A percentile compares a stretch with the other conserved stretches of the same genome.
These are phyloP conservation scores for Pseudococcus jackbeardsleyi DNA, from an alignment of 2,888 invertebrate genomes.

Conservation along the genomic window DNA sequence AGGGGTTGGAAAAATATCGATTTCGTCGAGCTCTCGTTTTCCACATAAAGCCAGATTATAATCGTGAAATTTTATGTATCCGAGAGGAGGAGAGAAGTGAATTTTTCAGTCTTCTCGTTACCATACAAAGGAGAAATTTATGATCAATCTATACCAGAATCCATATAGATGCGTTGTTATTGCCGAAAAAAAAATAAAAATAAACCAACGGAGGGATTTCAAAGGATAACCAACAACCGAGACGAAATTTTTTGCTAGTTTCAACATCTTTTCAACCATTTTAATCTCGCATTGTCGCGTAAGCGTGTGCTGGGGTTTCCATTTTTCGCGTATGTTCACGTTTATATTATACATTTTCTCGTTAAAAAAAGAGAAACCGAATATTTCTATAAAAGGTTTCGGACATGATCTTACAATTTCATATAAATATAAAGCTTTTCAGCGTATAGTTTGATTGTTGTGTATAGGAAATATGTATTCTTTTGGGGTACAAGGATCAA, in stretches of 20 bases:
- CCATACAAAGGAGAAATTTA: conserved; percentile 23
- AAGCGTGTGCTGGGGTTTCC: not conserved
- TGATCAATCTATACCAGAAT: conserved; percentile 34
- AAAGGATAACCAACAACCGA: conserved; percentile 27
- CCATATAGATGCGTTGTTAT: conserved; percentile 10
- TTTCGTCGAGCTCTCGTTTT: conserved; percentile 5
- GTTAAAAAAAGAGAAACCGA: conserved; percentile 10
- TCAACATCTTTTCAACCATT: conserved; percentile 41
- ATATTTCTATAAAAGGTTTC: conserved; percentile 34
- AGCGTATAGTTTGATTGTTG: conserved; percentile 32
- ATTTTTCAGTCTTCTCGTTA: conserved; percentile 28
- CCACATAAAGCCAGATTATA: conserved; percentile 15
- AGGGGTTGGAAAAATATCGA: conserved; percentile 37
- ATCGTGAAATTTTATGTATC: conserved; percentile 38
- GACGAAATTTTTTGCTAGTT: conserved; percentile 35
- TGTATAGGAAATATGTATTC: not conserved
- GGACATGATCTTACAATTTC: conserved; percentile 39
- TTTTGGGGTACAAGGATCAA: not conserved
- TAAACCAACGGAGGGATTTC: conserved; percentile 25
- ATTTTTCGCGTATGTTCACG: not conserved
- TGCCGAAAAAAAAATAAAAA: conserved; percentile 40
- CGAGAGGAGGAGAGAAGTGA: not conserved
- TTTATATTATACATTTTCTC: conserved; percentile 3
- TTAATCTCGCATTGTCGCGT: conserved; percentile 38
- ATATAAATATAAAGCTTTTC: conserved; percentile 13